Base-by-base conservation (phyloP, 1,140 invertebrate genomes). In the Drosophila insularis region DNA sequence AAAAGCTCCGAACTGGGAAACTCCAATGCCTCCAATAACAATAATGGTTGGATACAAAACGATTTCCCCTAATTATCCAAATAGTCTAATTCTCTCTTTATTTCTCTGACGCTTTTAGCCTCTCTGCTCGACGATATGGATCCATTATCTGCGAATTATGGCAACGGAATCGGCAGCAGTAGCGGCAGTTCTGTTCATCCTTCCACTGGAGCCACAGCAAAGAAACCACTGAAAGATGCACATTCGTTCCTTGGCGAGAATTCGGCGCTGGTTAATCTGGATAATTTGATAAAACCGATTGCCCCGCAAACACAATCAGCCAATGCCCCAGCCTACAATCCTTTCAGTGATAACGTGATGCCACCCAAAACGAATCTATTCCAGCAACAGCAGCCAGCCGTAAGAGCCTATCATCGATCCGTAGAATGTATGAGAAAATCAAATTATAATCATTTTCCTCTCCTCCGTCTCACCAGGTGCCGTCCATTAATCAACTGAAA, bases 161-260 rank as follows among this genome's bases (percentile, higher is more conserved):
- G 84, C 80, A 80, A 89, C 54, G 73, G 73, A 14, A 53, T n/a
- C 17, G 43, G 14, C 37, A 56, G 31, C 31, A 74, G 56, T 71
- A 75, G 53, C 63, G 59, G 58, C 23, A 59, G 74, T 60, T 77
- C 79, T 21, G 62, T 85, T 53, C 80, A 89, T 66, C 85, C 80
- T 14, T 87, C 90, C 23, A 87, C 90, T 31, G 82, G 82, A 6
- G 87, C 90, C 64, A 85, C 81, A n/a, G 76, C 91, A 23, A 92
- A 92, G 78, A 92, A 92, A 72, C 90, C 85, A 59, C 96, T 96
- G 91, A 98, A 98, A 92, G 98, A 97, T 63, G 97, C 98, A 7
- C 97, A 98, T 78, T 95, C 95, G 78, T 99, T 99, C 92, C 94
- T 99, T 6, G 98, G 98, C 17, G 97, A 98, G 93, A 99, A 99